Base-by-base conservation (phyloP, 1,140 invertebrate genomes). In the Orchesella cincta region DNA sequence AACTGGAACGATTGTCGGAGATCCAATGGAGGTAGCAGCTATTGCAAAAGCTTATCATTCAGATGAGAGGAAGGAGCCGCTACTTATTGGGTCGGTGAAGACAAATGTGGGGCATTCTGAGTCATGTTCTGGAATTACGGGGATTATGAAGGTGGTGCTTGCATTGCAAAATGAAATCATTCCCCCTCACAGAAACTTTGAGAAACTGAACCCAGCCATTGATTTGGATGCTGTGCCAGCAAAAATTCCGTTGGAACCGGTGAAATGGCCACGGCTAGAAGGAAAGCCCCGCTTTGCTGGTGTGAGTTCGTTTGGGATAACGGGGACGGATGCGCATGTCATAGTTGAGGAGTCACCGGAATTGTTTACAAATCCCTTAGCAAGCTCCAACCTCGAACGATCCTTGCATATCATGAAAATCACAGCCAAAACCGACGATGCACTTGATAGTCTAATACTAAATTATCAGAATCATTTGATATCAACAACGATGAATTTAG, bases 301-400 rank as follows among this genome's bases (percentile, higher is more conserved):
- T 36, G 72, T 80, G 2, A 80, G 72, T 31, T 80, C 76, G 0
- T 80, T 80, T 76, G 76, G 79, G 26, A 74, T 80, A 5, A 76
- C 73, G 74, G 79, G 79, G 70, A 67, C 79, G 0, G 77, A 80
- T 52, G 76, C 74, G 0, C 79, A 80, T 71, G 64, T 76, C 64
- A 74, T 80, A 31, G 20, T 80, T 20, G 36, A 78, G 28, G 76
- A 80, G 57, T 14, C 74, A 14, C 77, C 77, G n/a, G 54, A 57
- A n/a, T n/a, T n/a, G 2, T 57, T 51, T 31, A 33, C 28, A n/a
- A n/a, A 35, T 12, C 26, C 14, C 28, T 16, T 12, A 26, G 26
- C 20, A 26, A 71, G 8, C 8, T 2, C 26, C 3, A 23, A 1
- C 5, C 29, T 34, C 5, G 29, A 31, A 18, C 67, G 67, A 33